Base-by-base conservation (phyloP, 2,797 vertebrate genomes). In the Melanotaenia maccullochi region DNA sequence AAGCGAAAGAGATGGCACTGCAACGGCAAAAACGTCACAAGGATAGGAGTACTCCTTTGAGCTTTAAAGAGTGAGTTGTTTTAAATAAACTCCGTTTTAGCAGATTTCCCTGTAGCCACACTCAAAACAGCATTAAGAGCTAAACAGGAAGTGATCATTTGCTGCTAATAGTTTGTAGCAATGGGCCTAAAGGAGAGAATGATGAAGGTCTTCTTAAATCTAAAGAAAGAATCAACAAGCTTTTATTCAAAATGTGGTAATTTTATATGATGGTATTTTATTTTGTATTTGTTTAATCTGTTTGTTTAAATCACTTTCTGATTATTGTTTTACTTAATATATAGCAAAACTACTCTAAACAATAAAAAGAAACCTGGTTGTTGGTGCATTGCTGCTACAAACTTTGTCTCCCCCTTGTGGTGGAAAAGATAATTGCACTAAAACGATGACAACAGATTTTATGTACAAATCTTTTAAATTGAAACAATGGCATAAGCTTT, bases 141-240 rank as follows among this genome's bases (percentile, higher is more conserved):
- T 59, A 79, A 85, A 85, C 83, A 91, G 87, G 84, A 92, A 87
- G 87, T 35, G 42, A 78, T 76, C 51, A 61, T 62, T 72, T 63
- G 67, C 60, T 30, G 61, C 65, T 83, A 64, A 72, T 85, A 72
- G 82, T 81, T 62, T 78, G 66, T 76, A 75, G 75, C 82, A 81
- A 82, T 60, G 60, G 60, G 28, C 49, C 58, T 63, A 69, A 63
- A 68, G 60, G 20, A 47, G 60, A 68, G 72, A 40, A 64, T 60
- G 64, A 78, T 79, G 60, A 70, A 71, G 56, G 75, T 18, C 42
- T 71, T 76, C 35, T 77, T 68, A 63, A 47, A 64, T 1, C 22
- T 2, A 52, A 70, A 40, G 32, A 44, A 55, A 24, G 24, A 60
- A 71, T 47, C 16, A 9, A 33, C 7, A 57, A 12, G 16, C 35